Percentiles rank a stretch among this genome's conserved stretches.
Evolutionary conservation across 2,888 invertebrate species (phyloP).

Genomic region (Andrena fulva): DNA sequence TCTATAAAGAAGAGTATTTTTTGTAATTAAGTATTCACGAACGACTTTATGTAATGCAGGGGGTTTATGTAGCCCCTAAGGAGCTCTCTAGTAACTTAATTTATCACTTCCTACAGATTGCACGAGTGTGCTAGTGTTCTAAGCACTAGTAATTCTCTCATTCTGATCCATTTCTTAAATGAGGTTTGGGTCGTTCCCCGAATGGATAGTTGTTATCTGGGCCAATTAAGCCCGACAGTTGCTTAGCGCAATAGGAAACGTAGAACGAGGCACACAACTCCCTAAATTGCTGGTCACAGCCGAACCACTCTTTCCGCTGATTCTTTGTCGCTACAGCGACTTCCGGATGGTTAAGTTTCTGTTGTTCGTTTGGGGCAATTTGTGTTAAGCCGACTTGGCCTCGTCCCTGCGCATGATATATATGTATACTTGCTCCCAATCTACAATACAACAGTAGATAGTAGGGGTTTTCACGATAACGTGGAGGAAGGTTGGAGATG

Average conservation of each 20-base stretch:
- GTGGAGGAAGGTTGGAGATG: slow-evolving; percentile 13
- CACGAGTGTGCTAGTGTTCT: neutral
- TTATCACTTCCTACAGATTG: neutral
- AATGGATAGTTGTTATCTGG: neutral
- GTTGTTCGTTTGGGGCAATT: slow-evolving; percentile 37
- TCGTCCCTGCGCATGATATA: slow-evolving; percentile 23
- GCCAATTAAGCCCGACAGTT: neutral
- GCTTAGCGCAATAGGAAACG: neutral
- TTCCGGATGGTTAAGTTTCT: slow-evolving; percentile 25
- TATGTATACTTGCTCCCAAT: slow-evolving; percentile 27
- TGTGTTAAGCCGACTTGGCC: slow-evolving; percentile 19
- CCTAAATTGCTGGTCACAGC: neutral
- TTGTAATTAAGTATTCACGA: too few relatives aligned
- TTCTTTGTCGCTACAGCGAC: neutral
- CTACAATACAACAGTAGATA: neutral
- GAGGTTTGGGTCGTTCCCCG: neutral
- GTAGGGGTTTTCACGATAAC: slow-evolving; percentile 15
- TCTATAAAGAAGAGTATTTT: too few relatives aligned
- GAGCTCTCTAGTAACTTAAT: too few relatives aligned
- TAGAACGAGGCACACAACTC: neutral
- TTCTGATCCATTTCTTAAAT: neutral
- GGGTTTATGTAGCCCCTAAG: too few relatives aligned
- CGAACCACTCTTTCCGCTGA: neutral
- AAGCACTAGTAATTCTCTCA: neutral
- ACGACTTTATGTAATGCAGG: too few relatives aligned